Percentiles rank a stretch among this genome's conserved stretches.
Evolutionary conservation across 2,888 invertebrate genomes (phyloP).

Genomic region (Thymelicus sylvestris): DNA sequence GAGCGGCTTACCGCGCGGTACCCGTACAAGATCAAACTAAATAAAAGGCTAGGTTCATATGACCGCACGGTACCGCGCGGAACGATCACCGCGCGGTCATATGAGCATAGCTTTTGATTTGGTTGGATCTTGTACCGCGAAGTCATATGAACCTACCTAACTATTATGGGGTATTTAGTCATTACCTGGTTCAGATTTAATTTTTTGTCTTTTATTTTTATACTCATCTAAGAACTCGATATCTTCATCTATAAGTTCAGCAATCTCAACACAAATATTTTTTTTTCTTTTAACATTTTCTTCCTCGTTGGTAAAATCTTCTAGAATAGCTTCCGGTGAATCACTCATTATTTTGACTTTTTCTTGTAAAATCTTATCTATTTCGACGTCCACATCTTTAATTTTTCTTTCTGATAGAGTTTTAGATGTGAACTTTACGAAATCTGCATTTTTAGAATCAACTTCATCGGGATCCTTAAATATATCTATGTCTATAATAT

Average conservation of each 20-base stretch:
- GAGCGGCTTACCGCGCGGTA: too few relatives aligned
- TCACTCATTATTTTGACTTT: background rate
- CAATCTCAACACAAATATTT: constrained; percentile 40
- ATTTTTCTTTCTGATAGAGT: background rate
- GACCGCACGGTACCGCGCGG: too few relatives aligned
- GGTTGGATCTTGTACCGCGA: too few relatives aligned
- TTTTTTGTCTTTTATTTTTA: constrained; percentile 11
- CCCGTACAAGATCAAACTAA: too few relatives aligned
- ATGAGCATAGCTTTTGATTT: too few relatives aligned
- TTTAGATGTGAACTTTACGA: background rate
- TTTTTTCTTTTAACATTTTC: constrained; percentile 51
- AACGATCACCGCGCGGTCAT: too few relatives aligned
- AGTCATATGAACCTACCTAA: too few relatives aligned
- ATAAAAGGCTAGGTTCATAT: too few relatives aligned
- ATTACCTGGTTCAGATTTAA: background rate
- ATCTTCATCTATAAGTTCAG: constrained; percentile 59
- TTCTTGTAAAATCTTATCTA: background rate
- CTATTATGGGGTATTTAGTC: background rate
- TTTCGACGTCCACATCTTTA: background rate
- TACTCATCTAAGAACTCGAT: constrained; percentile 45
- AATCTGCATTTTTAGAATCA: background rate
- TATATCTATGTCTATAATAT: constrained; percentile 7
- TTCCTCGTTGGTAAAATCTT: constrained; percentile 6
- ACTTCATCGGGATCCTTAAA: constrained; percentile 13
- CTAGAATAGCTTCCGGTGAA: background rate